These are phyloP conservation scores for Ptychadena robeensis DNA, from an alignment of 2,797 vertebrate species.

Conservation along the genomic window DNA sequence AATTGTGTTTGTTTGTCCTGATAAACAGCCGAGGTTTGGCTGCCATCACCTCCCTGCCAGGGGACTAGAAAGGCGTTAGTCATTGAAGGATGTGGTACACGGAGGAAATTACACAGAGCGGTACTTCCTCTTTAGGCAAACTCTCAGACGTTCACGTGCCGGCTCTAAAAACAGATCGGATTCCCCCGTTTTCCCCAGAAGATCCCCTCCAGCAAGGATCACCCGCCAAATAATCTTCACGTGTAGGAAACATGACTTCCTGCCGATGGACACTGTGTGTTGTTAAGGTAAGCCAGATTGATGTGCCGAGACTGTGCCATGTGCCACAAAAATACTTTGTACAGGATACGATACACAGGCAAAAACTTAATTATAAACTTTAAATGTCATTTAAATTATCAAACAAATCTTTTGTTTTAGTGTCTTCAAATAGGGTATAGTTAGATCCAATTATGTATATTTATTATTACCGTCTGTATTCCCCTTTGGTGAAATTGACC, in stretches of 20 bases:
- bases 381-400: no score
- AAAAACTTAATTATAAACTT: no score
- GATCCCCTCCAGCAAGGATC: background rate
- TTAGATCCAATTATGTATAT: no score
- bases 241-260: background rate
- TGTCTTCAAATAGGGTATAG: no score
- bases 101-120: conserved; percentile 34
- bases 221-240: background rate
- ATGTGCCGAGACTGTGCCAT: no score
- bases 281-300: conserved; percentile 1
- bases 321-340: no score
- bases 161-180: background rate
- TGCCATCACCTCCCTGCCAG: conserved; percentile 7
- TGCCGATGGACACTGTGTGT: background rate
- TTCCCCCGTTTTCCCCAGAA: background rate
- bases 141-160: conserved; percentile 23
- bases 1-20: background rate
- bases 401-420: no score
- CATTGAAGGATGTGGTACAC: conserved; percentile 42
- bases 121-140: conserved; percentile 44
- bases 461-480: no score
- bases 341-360: no score
- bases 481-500: no score
- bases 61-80: conserved; percentile 15
- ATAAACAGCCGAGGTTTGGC: background rate